A percentile compares a stretch with the other conserved stretches of the same genome.
These are phyloP conservation scores for Thalassoma bifasciatum DNA, from an alignment of 2,113 vertebrate genomes.

Conservation along the genomic window DNA sequence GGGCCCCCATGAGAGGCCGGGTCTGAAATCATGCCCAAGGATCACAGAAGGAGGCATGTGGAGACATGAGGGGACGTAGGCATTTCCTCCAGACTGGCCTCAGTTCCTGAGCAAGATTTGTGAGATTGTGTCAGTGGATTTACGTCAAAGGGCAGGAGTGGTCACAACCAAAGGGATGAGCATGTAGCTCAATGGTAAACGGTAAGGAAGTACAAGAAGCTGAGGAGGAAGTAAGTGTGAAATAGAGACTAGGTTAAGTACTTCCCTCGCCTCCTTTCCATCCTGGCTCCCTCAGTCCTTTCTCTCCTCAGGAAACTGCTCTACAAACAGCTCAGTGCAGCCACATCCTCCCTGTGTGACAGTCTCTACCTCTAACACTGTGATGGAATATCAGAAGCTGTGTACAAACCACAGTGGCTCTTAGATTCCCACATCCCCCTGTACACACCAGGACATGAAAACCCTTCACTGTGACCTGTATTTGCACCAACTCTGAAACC, in stretches of 20 bases:
- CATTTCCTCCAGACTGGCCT: constrained; percentile 72
- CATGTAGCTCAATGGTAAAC: constrained; percentile 40
- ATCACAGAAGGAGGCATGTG: constrained; percentile 61
- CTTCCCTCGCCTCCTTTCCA: constrained; percentile 29
- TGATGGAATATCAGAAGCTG: constrained; percentile 43
- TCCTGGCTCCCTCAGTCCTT: constrained; percentile 41
- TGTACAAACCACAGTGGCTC: constrained; percentile 25
- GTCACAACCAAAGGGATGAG: constrained; percentile 16
- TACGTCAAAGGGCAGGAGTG: constrained; percentile 43
- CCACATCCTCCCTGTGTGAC: constrained; percentile 57
- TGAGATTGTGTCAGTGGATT: constrained; percentile 56
- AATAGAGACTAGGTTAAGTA: constrained; percentile 48
- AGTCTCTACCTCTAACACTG: constrained; percentile 44
- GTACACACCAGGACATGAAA: constrained; percentile 24
- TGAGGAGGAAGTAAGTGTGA: constrained; percentile 55
- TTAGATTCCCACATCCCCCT: constrained; percentile 32
- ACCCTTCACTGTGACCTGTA: constrained; percentile 21
- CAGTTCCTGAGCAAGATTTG: constrained; percentile 65
- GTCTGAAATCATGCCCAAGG: constrained; percentile 50
- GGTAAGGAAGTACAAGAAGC: constrained; percentile 53
- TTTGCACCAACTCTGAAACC: constrained; percentile 50
- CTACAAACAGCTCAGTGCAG: constrained; percentile 69
- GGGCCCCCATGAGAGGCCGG: constrained; percentile 18
- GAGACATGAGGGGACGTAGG: constrained; percentile 68
- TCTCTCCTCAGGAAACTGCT: constrained; percentile 73